Conservation (phyloP, 2,113 vertebrate genomes). For the Recurvirostra avosetta region DNA sequence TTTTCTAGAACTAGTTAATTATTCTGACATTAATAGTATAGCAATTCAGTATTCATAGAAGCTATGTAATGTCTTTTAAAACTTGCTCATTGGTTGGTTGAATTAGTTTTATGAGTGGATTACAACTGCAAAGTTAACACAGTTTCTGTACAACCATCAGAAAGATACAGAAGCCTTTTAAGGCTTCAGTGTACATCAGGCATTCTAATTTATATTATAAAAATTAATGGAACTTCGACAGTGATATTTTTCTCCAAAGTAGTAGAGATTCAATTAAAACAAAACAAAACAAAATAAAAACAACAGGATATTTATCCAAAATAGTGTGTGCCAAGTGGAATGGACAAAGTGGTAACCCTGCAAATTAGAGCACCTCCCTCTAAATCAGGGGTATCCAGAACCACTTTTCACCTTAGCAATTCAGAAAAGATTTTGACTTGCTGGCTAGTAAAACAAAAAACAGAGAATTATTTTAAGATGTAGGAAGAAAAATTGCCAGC, state of each 20-base stretch:
- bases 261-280: background rate
- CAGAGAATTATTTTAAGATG: background rate
- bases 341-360: background rate
- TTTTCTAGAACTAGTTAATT: background rate
- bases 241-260: background rate
- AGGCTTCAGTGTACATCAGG: background rate
- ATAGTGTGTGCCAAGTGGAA: background rate
- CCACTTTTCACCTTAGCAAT: background rate
- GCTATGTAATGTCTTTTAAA: background rate
- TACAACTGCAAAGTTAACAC: background rate
- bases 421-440: background rate
- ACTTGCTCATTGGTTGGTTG: background rate
- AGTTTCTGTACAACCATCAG: background rate
- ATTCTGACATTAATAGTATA: background rate
- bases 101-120: background rate
- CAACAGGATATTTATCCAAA: background rate
- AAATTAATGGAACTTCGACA: background rate
- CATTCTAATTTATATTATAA: background rate
- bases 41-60: background rate
- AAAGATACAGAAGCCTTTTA: background rate
- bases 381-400: background rate
- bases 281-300: background rate
- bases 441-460: background rate
- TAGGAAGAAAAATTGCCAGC: background rate
- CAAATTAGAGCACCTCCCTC: background rate